phyloP scores from a whole-genome alignment of 2,888 invertebrate genomes.

The Oscheius sp. region DNA sequence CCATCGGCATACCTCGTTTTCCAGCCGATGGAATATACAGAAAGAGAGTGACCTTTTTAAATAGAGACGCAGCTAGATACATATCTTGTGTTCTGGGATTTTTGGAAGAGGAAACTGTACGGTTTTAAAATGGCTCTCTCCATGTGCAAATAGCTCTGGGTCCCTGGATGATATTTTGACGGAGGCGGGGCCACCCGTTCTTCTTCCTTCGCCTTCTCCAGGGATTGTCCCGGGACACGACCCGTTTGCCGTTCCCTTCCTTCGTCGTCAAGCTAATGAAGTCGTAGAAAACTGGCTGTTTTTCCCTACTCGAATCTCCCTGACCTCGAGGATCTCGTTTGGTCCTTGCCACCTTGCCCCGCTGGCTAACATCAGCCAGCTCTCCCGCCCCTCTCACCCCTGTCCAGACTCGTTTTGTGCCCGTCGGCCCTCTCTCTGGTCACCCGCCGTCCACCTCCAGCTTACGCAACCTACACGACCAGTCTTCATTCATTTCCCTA shows the following conservation, averaged over 20 bases:
- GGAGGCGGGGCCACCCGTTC: conserved; percentile 7
- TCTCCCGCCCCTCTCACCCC: conserved; percentile 24
- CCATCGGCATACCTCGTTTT: background rate
- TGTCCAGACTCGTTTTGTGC: conserved; percentile 26
- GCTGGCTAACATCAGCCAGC: conserved; percentile 15
- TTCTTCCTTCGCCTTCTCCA: background rate
- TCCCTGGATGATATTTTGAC: background rate
- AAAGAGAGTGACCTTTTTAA: background rate
- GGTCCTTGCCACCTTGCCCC: conserved; percentile 3
- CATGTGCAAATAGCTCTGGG: conserved; percentile 18
- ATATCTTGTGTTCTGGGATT: conserved; percentile 10
- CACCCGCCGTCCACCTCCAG: conserved; percentile 20
- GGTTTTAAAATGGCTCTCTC: conserved; percentile 23
- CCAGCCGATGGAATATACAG: background rate
- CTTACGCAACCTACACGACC: conserved; percentile 27
- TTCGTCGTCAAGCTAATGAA: background rate
- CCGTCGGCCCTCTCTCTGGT: conserved; percentile 25
- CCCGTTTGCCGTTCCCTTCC: background rate
- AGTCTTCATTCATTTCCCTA: background rate
- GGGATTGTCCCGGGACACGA: background rate
- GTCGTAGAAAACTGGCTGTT: background rate
- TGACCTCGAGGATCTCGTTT: conserved; percentile 18
- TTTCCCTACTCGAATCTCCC: background rate
- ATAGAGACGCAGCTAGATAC: background rate
- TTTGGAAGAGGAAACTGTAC: conserved; percentile 21